phyloP scores from a whole-genome alignment of 2,797 vertebrate species.

The Coluber constrictor region DNA sequence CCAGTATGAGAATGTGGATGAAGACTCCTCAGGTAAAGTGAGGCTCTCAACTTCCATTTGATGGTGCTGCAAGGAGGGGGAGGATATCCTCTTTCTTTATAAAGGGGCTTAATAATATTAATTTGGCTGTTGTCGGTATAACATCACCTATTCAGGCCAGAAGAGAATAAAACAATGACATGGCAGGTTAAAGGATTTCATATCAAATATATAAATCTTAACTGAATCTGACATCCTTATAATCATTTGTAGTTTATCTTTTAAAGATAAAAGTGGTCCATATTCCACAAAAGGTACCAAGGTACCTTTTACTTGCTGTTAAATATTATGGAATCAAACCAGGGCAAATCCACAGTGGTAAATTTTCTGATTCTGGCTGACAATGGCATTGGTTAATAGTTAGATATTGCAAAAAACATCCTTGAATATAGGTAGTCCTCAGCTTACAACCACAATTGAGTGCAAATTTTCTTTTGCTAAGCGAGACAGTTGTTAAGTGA shows the following conservation, averaged over 20 bases:
- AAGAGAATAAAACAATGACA: too few species aligned
- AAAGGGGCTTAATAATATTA: background rate
- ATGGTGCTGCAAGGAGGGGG: too few species aligned
- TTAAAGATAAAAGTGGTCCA: background rate
- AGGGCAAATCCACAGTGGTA: background rate
- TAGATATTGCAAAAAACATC: background rate
- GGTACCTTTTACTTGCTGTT: background rate
- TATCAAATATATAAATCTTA: background rate
- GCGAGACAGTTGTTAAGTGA: background rate
- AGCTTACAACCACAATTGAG: background rate
- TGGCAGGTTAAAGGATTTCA: background rate
- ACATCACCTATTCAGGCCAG: too few species aligned
- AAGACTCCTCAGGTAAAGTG: slow-evolving; percentile 85
- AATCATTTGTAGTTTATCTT: background rate
- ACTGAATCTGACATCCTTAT: background rate
- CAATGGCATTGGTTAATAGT: background rate
- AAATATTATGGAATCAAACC: background rate
- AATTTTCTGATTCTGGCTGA: background rate
- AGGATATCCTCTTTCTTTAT: background rate
- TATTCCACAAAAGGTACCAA: background rate
- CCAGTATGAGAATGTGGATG: slow-evolving; percentile 88
- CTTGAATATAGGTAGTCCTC: background rate
- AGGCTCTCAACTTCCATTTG: background rate
- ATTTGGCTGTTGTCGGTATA: background rate
- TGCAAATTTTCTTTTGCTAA: background rate